Percentiles rank a stretch among this genome's conserved stretches.
Conservation (phyloP, 2,113 vertebrate species). For the Indri indri region DNA sequence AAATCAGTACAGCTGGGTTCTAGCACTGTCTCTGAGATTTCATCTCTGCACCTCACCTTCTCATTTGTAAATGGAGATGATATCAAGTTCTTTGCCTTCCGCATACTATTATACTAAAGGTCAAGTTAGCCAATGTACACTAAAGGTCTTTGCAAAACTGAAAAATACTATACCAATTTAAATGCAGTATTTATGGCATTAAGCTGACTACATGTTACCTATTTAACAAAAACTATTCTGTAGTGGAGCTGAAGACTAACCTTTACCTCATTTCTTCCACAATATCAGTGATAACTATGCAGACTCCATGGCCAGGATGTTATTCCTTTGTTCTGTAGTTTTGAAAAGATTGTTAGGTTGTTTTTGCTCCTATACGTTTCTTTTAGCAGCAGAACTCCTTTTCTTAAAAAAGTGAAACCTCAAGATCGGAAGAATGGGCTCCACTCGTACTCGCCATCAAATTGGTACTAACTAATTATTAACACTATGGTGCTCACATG, state of each 20-base stretch:
- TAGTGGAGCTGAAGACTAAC: neutral
- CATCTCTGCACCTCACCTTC: neutral
- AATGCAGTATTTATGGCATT: neutral
- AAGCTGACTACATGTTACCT: neutral
- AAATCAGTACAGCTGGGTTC: neutral
- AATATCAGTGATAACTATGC: neutral
- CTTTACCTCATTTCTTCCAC: neutral
- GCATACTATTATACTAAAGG: neutral
- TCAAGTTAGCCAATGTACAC: neutral
- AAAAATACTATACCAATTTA: neutral
- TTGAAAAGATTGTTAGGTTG: neutral
- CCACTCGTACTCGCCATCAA: no score
- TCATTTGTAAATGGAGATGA: neutral
- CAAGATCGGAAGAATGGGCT: no score
- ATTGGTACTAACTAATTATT: no score
- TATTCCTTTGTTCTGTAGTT: neutral
- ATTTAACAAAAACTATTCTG: neutral
- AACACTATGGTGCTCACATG: no score
- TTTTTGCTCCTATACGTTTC: neutral
- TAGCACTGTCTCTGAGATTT: neutral
- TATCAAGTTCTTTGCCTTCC: neutral
- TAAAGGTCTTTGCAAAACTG: neutral
- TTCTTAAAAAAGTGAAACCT: neutral
- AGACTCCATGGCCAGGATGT: rapidly evolving
- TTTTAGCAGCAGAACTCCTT: neutral